phyloP scores from a whole-genome alignment of 2,113 vertebrate genomes.

The Odontesthes bonariensis region DNA sequence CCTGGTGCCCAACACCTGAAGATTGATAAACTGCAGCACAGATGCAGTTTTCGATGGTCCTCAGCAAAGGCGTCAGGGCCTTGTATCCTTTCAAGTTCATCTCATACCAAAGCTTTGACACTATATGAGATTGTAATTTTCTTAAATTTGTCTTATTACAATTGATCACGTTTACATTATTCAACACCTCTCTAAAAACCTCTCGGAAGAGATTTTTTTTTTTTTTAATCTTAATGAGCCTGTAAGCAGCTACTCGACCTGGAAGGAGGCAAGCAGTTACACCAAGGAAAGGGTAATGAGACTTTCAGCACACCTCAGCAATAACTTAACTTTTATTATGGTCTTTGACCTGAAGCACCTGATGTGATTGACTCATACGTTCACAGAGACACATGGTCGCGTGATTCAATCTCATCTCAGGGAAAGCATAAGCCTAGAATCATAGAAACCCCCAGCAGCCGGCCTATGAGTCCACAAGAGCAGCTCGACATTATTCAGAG shows the following conservation, averaged over 20 bases:
- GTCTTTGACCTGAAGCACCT: constrained; percentile 2
- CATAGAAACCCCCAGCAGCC: constrained; percentile 49
- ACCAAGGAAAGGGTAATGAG: constrained; percentile 32
- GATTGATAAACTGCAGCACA: constrained; percentile 74
- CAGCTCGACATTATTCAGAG: constrained; percentile 86
- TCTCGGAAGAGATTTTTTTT: constrained; percentile 27
- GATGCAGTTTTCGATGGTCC: neutral
- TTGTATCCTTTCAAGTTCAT: constrained; percentile 77
- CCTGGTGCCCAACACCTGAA: constrained; percentile 81
- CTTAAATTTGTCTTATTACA: constrained; percentile 18
- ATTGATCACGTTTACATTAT: neutral
- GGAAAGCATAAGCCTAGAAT: neutral
- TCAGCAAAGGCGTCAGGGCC: constrained; percentile 23
- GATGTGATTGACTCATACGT: constrained; percentile 19
- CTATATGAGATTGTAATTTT: neutral
- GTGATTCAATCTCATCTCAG: neutral
- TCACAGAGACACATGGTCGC: constrained; percentile 21
- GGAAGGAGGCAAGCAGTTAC: constrained; percentile 70
- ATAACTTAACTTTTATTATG: neutral
- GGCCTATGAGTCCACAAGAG: constrained; percentile 85
- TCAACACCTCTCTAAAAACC: neutral
- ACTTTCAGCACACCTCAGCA: neutral
- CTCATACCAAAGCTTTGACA: neutral
- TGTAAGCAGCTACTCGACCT: constrained; percentile 65
- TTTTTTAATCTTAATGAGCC: constrained; percentile 63